Conservation (phyloP, 2,113 vertebrate genomes). For the Apeltes quadracus region DNA sequence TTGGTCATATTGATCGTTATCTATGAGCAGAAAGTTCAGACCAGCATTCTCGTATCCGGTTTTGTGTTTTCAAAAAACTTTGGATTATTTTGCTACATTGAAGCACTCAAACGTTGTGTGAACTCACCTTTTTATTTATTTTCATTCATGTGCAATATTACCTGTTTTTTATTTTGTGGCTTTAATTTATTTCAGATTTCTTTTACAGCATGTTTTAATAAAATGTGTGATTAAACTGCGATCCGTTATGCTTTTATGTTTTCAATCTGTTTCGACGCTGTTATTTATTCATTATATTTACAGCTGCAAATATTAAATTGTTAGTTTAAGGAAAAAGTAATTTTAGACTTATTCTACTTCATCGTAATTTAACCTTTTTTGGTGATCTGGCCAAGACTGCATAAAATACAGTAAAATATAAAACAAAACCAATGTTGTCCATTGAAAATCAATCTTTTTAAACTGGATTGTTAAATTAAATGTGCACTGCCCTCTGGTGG, state of each 20-base stretch:
- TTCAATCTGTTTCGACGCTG: too few relatives aligned
- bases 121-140: constrained; percentile 15
- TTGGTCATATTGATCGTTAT: constrained; percentile 78
- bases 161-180: constrained; percentile 48
- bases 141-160: constrained; percentile 67
- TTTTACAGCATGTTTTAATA: constrained; percentile 73
- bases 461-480: background rate
- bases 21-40: constrained; percentile 33
- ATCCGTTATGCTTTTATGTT: too few relatives aligned
- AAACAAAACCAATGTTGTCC: too few relatives aligned
- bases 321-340: too few relatives aligned
- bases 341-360: too few relatives aligned
- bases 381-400: too few relatives aligned
- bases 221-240: constrained; percentile 44
- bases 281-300: too few relatives aligned
- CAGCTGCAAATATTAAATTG: too few relatives aligned
- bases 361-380: too few relatives aligned
- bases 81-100: constrained; percentile 1
- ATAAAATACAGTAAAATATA: too few relatives aligned
- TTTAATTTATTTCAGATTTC: constrained; percentile 66
- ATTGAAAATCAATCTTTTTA: too few relatives aligned
- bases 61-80: constrained; percentile 6
- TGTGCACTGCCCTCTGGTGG: constrained; percentile 42
- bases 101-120: constrained; percentile 48
- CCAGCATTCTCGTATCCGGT: constrained; percentile 25